Evolutionary conservation across 2,888 invertebrate genomes (phyloP), one percentile per base, ranked within the genome.

Genomic region (Opisthograptis luteolata): DNA sequence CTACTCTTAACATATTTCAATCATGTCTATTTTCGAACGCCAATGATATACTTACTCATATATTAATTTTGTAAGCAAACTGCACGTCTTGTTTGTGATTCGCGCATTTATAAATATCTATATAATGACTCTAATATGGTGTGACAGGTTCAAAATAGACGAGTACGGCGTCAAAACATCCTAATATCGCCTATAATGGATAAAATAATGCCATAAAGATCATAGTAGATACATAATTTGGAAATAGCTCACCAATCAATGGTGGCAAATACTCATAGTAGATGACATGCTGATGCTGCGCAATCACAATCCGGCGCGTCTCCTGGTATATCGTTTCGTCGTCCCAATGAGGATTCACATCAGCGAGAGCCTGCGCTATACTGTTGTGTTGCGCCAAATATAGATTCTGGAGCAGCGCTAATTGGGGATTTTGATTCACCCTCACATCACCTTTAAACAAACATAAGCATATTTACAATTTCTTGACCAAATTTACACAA

Each of bases 361-460:
- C 6, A 12, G 47, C 42, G 0, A 61, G 40, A 7, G 37, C 15
- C 0, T 37, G 3, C 0, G 61, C 56, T 9, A 61, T 55, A 12
- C 2, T 17, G 40, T 61, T 61, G 22, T 61, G 61, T 1, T 44
- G 37, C 1, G 22, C 17, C 34, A 56, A 3, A 10, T 43, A 25
- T 3, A 55, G 31, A 9, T 92, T 89, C 41, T 94, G 94, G 2
- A 93, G 73, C 7, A 93, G 67, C 0, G 93, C 91, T 46, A 94
- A 76, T 60, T 93, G 93, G 0, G 93, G 91, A 63, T 93, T 93
- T 73, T 93, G 93, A 72, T 94, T 94, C 0, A 87, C 91, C 50
- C 94, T 86, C 0, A 70, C 65, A 62, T 94, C 94, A 60, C 93
- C 93, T 93, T 60, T 5, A 74, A 70, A n/a, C n/a, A n/a, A n/a